Conservation (phyloP, 1,140 invertebrate genomes). For the Lasaia peninsularis region DNA sequence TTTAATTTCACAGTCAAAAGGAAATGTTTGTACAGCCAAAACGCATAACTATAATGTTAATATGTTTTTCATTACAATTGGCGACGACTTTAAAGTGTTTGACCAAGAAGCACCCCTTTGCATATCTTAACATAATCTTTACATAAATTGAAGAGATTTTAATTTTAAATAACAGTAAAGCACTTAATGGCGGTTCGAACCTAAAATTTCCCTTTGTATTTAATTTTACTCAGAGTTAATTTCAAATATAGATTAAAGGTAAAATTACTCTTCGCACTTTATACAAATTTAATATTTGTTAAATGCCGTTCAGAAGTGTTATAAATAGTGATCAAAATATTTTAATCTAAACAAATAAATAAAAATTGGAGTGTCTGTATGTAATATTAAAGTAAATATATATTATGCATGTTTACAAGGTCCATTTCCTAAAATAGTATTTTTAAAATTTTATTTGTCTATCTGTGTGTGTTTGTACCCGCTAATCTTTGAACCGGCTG, state of each 20-base stretch:
- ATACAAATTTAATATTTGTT: too few species aligned
- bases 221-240: background rate
- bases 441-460: too few species aligned
- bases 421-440: too few species aligned
- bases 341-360: too few species aligned
- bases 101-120: constrained; percentile 53
- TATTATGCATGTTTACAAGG: too few species aligned
- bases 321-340: too few species aligned
- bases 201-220: background rate
- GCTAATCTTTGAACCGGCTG: too few species aligned
- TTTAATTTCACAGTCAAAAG: background rate
- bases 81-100: constrained; percentile 41
- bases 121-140: constrained; percentile 67
- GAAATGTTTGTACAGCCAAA: background rate
- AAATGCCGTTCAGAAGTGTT: too few species aligned
- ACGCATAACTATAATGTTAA: constrained; percentile 22
- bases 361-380: too few species aligned
- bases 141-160: constrained; percentile 63
- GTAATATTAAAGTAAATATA: too few species aligned
- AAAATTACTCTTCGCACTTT: too few species aligned
- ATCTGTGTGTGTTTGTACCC: too few species aligned
- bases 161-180: constrained; percentile 61
- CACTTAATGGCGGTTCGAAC: constrained; percentile 34
- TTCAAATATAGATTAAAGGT: background rate
- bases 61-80: constrained; percentile 31